Evolutionary conservation across 2,797 vertebrate species (phyloP).

Genomic region (Leuciscus waleckii): DNA sequence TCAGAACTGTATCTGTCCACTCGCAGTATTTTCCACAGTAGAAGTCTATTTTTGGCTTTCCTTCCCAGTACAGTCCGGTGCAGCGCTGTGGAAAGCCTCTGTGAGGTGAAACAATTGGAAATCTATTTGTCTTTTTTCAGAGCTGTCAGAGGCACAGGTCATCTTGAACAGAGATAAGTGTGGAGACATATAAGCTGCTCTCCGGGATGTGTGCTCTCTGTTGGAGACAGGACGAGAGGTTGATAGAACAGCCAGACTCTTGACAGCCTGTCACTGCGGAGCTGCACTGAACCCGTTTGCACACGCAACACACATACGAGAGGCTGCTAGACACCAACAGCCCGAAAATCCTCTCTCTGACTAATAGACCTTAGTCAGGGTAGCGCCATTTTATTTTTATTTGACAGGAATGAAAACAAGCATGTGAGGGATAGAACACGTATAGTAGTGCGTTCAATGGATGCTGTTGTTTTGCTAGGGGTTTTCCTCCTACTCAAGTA

Average conservation of each 20-base stretch:
- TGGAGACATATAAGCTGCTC: slow-evolving; percentile 39
- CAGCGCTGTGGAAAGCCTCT: slow-evolving; percentile 4
- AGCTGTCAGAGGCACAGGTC: slow-evolving; percentile 37
- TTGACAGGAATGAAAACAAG: neutral
- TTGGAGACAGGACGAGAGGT: slow-evolving; percentile 39
- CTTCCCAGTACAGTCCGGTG: neutral
- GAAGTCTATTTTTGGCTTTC: slow-evolving; percentile 6
- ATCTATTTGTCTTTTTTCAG: slow-evolving; percentile 39
- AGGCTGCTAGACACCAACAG: neutral
- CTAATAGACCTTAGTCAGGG: neutral
- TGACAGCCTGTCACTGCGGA: slow-evolving; percentile 40
- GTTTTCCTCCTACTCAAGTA: neutral
- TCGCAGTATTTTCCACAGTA: neutral
- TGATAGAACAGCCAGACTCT: slow-evolving; percentile 1
- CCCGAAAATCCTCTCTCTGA: neutral
- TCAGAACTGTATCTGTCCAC: neutral
- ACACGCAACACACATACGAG: neutral
- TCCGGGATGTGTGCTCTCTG: slow-evolving; percentile 18
- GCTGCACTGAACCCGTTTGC: slow-evolving; percentile 7
- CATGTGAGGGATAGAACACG: neutral
- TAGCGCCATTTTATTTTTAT: neutral
- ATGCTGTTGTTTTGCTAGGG: neutral
- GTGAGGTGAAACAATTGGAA: slow-evolving; percentile 40
- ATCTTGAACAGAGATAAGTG: slow-evolving; percentile 46
- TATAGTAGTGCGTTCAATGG: neutral